Base-by-base conservation (phyloP, 1,140 invertebrate genomes). In the Tetraneura akinire region DNA sequence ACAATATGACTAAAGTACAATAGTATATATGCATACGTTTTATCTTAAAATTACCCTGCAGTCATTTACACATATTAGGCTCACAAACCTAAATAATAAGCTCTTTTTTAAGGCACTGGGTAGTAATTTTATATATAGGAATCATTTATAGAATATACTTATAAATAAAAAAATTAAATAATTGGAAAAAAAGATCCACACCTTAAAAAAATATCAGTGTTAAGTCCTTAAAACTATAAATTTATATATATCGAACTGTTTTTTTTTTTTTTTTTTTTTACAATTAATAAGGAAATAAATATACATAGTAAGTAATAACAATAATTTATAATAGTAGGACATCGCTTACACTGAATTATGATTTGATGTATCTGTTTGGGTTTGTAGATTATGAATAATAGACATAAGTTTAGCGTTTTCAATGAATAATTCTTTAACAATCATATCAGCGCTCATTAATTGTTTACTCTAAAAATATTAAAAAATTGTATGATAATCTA, bases 351-450 rank as follows among this genome's bases (percentile, higher is more conserved):
- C 16, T 0, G 74, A 78, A 60, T 78, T 78, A 23, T 47, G 62
- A 78, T 10, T 78, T 16, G 32, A 57, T 29, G 51, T 18, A n/a
- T 78, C 74, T 47, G 45, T 78, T 78, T 89, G 89, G 82, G 91
- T 89, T 83, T 91, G 89, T 29, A 91, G 83, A 71, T 88, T 86
- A 83, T 91, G 89, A n/a, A 91, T 87, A 29, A 88, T 89, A 9
- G 89, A 88, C 18, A 89, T 88, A 80, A 93, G 86, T 84, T 91
- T 90, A 37, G 92, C 90, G 87, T 93, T 94, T 85, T 94, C 92
- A n/a, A 93, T 88, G 84, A 91, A 94, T 23, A 94, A 86, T 85
- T 93, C 92, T 85, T 92, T 92, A 1, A 92, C 90, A 8, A 93
- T 85, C 81, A 92, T 85, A 85, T 94, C 92, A 49, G 91, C 89